Conservation (phyloP, 2,888 invertebrate species). For the Aphodius sticticus region DNA sequence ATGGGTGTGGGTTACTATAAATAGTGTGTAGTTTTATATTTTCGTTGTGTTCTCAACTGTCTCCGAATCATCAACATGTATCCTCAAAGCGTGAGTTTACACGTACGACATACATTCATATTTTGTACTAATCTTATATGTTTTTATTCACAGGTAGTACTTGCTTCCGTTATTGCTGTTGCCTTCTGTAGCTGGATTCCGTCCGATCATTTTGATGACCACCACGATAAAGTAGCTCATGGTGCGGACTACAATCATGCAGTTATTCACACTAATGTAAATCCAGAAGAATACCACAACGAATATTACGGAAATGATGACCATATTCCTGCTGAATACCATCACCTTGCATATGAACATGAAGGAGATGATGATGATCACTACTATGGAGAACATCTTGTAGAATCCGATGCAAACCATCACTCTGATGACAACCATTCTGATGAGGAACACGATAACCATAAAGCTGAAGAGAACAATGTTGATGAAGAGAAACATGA, state of each 20-base stretch:
- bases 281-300: not conserved
- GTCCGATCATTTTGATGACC: not conserved
- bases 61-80: not conserved
- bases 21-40: not conserved
- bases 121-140: not conserved
- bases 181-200: not conserved
- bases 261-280: not conserved
- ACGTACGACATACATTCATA: not conserved
- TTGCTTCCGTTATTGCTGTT: not conserved
- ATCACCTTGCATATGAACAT: not conserved
- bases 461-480: not conserved
- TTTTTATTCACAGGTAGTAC: not conserved
- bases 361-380: not conserved
- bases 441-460: not conserved
- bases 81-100: not conserved
- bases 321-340: not conserved
- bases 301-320: not conserved
- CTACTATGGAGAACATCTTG: not conserved
- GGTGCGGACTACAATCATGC: not conserved
- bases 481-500: not conserved
- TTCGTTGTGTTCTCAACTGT: not conserved
- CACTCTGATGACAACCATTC: not conserved
- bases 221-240: not conserved
- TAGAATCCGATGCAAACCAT: not conserved
- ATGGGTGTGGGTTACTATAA: not conserved